Percentiles rank a stretch among this genome's conserved stretches.
phyloP scores from a whole-genome alignment of 2,888 invertebrate genomes.

The Cheilosia grossa region DNA sequence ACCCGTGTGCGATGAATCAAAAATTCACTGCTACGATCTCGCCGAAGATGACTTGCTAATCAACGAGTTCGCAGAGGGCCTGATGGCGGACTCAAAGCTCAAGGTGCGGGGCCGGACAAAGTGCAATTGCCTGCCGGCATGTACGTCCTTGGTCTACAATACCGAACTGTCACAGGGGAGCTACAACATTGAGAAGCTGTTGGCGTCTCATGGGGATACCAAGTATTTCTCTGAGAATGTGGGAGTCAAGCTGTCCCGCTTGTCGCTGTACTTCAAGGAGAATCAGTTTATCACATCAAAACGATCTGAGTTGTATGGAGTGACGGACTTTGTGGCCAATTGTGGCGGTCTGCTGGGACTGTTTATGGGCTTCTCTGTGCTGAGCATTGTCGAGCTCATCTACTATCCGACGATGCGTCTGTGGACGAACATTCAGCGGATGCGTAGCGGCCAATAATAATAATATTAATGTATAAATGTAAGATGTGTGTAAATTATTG shows the following conservation, averaged over 20 bases:
- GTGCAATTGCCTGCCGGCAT: constrained; percentile 81
- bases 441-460: constrained; percentile 10
- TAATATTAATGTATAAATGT: background rate
- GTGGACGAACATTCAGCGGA: constrained; percentile 46
- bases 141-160: constrained; percentile 81
- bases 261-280: constrained; percentile 89
- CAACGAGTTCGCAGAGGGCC: constrained; percentile 79
- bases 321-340: constrained; percentile 88
- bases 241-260: constrained; percentile 85
- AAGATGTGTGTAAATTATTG: constrained; percentile 3
- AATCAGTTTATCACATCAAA: constrained; percentile 88
- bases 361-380: constrained; percentile 82
- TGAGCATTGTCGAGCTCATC: constrained; percentile 84
- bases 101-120: constrained; percentile 76
- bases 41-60: constrained; percentile 80
- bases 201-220: constrained; percentile 78
- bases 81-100: constrained; percentile 66
- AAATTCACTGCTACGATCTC: constrained; percentile 81
- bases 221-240: constrained; percentile 79
- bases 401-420: constrained; percentile 83
- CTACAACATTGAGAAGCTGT: constrained; percentile 80
- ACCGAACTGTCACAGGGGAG: constrained; percentile 81
- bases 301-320: constrained; percentile 87
- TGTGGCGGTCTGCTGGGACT: constrained; percentile 87
- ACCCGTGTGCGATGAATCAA: constrained; percentile 82